These are phyloP conservation scores for Yponomeuta plumbellus DNA, from an alignment of 2,888 invertebrate genomes.

Conservation along the genomic window DNA sequence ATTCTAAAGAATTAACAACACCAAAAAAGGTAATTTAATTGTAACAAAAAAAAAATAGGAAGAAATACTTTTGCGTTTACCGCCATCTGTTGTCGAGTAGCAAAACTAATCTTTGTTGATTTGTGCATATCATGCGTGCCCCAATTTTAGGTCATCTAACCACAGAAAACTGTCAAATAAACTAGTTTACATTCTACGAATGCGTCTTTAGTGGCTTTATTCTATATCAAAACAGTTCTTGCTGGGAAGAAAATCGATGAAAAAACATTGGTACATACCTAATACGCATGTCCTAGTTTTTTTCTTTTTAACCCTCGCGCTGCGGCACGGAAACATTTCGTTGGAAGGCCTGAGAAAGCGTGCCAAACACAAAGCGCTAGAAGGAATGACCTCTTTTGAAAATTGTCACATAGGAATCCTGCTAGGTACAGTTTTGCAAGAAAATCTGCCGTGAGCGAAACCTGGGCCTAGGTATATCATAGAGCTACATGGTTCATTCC, in stretches of 20 bases:
- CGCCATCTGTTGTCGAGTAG: constrained; percentile 66
- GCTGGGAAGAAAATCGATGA: constrained; percentile 48
- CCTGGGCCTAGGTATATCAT: no score
- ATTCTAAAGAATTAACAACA: no score
- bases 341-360: constrained; percentile 53
- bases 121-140: constrained; percentile 37
- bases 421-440: constrained; percentile 39
- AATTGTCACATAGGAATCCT: constrained; percentile 52
- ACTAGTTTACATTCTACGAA: neutral
- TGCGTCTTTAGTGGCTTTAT: neutral
- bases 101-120: constrained; percentile 35
- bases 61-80: constrained; percentile 17
- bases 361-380: constrained; percentile 48
- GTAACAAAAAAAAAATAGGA: no score
- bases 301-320: constrained; percentile 29
- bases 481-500: no score
- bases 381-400: constrained; percentile 48
- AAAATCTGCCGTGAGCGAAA: no score
- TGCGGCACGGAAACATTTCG: constrained; percentile 51
- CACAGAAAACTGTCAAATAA: constrained; percentile 31
- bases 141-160: constrained; percentile 53
- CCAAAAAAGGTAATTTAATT: no score
- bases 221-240: constrained; percentile 24
- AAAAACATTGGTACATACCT: constrained; percentile 33
- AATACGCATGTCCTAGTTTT: constrained; percentile 58